These are phyloP conservation scores for Tadarida brasiliensis DNA, from an alignment of 2,797 vertebrate species.

Conservation along the genomic window DNA sequence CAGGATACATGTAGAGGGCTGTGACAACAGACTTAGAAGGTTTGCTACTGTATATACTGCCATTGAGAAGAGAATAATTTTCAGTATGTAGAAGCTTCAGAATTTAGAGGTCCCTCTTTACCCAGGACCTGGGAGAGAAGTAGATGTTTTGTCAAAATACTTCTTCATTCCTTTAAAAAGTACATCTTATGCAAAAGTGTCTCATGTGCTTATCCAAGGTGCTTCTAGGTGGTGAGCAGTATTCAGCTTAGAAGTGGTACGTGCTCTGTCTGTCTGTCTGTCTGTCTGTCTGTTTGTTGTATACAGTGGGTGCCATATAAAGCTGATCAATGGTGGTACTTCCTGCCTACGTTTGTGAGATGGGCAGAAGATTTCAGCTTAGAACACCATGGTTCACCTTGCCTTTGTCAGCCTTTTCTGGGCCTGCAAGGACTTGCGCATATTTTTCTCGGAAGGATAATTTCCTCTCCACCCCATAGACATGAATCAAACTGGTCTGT, in stretches of 20 bases:
- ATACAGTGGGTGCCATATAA: slow-evolving; percentile 83
- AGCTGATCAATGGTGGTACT: slow-evolving; percentile 80
- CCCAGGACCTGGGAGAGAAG: slow-evolving; percentile 74
- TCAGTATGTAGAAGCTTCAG: slow-evolving; percentile 79
- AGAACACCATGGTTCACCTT: slow-evolving; percentile 60
- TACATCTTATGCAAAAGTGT: slow-evolving; percentile 83
- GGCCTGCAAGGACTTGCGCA: slow-evolving; percentile 37
- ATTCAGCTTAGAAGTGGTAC: slow-evolving; percentile 80
- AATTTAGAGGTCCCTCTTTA: slow-evolving; percentile 78
- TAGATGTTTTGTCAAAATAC: slow-evolving; percentile 84
- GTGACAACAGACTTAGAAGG: slow-evolving; percentile 61
- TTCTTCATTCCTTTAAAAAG: slow-evolving; percentile 82
- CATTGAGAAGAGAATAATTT: slow-evolving; percentile 69
- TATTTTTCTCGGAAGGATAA: slow-evolving; percentile 25
- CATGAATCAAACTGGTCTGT: slow-evolving; percentile 9
- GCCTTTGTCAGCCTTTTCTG: slow-evolving; percentile 61
- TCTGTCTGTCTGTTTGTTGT: slow-evolving; percentile 79
- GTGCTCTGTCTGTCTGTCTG: slow-evolving; percentile 79
- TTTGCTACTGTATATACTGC: slow-evolving; percentile 79
- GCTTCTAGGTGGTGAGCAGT: slow-evolving; percentile 80
- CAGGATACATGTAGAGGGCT: slow-evolving; percentile 43
- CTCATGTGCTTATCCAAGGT: slow-evolving; percentile 82
- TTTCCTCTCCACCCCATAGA: slow-evolving; percentile 54
- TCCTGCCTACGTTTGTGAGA: slow-evolving; percentile 81
- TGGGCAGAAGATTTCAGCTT: slow-evolving; percentile 68